Base-by-base conservation (phyloP, 2,797 vertebrate genomes). In the Cyprinodon diabolis region DNA sequence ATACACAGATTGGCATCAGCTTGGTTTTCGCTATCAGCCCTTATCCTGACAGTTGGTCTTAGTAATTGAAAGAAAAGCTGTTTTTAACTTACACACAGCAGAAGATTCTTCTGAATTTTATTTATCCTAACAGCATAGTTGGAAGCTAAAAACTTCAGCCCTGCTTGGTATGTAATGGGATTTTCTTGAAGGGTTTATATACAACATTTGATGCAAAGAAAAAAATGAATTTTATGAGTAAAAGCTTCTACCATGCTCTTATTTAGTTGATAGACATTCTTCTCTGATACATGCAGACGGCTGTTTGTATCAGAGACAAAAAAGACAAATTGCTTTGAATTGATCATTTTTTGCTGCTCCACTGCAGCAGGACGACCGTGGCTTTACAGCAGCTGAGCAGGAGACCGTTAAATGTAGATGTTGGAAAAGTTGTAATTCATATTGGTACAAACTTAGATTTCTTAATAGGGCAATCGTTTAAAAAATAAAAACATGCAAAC, bases 31-130 rank as follows among this genome's bases (percentile, higher is more conserved):
- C 66, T 23, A 67, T 67, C 68, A 60, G 21, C 48, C 5, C 13
- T 47, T 56, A 55, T 75, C 57, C 48, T 67, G 72, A 71, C 68
- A 71, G 68, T 48, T 65, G 77, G 35, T 58, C 51, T 70, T 54
- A 19, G 60, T 65, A n/a, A 54, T 68, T 43, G 58, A 56, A 48
- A 69, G 56, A 35, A 63, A 63, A 72, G 57, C 10, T 8, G 0
- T 62, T 54, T 63, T 71, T 8, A 54, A 9, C 49, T 47, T 13
- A 4, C 12, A 48, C 48, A 55, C 4, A 69, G 17, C 35, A 60
- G 21, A 55, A 9, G 23, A 15, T 21, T 77, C 72, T 54, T 19
- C 21, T 21, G 17, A 6, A 58, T 58, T 55, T 62, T 63, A 54
- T 65, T 65, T 8, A 5, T 79, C 55, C 69, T 75, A 19, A 30